Conservation (phyloP, 2,113 vertebrate species). For the Chionomys nivalis region DNA sequence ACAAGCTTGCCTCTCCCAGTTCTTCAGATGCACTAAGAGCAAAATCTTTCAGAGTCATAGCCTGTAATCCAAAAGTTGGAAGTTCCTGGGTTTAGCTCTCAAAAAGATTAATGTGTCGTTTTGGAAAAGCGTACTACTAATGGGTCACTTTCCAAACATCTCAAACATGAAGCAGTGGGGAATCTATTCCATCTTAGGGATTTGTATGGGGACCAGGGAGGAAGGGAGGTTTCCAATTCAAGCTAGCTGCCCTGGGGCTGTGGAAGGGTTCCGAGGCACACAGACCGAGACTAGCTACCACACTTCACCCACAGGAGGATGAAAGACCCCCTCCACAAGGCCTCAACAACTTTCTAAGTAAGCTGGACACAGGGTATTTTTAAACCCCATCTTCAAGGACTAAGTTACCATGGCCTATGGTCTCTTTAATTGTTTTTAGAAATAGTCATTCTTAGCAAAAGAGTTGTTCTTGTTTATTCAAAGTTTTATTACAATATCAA, state of each 20-base stretch:
- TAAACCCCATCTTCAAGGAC: constrained; percentile 33
- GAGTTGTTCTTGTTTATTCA: neutral
- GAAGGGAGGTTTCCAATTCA: neutral
- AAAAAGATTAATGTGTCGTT: constrained; percentile 20
- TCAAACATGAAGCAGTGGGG: neutral
- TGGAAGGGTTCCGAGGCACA: neutral
- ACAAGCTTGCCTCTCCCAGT: neutral
- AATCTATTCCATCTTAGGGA: constrained; percentile 26
- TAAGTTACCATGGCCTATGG: neutral
- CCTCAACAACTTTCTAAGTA: constrained; percentile 72
- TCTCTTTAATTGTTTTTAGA: constrained; percentile 35
- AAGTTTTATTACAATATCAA: constrained; percentile 1
- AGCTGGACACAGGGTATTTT: neutral
- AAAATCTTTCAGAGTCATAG: constrained; percentile 65
- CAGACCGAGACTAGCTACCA: neutral
- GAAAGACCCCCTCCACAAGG: constrained; percentile 25
- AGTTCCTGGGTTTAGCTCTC: constrained; percentile 1
- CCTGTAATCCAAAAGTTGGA: constrained; percentile 59
- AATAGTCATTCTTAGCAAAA: constrained; percentile 7
- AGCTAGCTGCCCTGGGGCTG: neutral
- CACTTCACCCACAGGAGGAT: accelerated
- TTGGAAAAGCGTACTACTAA: constrained; percentile 13
- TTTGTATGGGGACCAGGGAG: constrained; percentile 37
- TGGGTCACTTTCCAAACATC: constrained; percentile 32
- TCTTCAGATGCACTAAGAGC: constrained; percentile 49